Evolutionary conservation across 2,888 invertebrate genomes (phyloP).

Genomic region (Clepsis dumicolana): DNA sequence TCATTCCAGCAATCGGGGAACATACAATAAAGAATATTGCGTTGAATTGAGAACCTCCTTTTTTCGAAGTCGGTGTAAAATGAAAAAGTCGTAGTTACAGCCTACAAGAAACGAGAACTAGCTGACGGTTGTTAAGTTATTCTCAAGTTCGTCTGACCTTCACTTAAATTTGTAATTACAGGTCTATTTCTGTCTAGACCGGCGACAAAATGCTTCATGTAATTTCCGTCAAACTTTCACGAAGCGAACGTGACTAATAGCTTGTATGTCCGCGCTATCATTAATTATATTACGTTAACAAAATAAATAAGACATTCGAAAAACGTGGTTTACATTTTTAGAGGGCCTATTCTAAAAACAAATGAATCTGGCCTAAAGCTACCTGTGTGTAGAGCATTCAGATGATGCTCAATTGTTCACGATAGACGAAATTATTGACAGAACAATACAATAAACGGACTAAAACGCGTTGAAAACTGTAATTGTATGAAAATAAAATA

Average conservation of each 20-base stretch:
- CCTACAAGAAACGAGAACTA: too few species aligned
- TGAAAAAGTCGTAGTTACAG: too few species aligned
- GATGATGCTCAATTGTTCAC: not conserved
- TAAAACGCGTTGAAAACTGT: too few species aligned
- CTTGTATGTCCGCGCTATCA: not conserved
- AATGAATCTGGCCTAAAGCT: not conserved
- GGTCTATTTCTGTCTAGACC: slow-evolving; percentile 11
- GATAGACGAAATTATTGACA: not conserved
- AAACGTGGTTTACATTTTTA: not conserved
- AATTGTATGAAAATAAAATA: too few species aligned
- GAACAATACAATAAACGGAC: not conserved
- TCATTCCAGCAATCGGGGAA: too few species aligned
- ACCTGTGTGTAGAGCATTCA: not conserved
- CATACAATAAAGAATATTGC: too few species aligned
- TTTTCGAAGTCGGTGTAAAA: too few species aligned
- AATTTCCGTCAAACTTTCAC: slow-evolving; percentile 14
- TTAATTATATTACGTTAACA: not conserved
- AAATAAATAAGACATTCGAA: not conserved
- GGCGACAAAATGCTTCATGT: slow-evolving; percentile 1
- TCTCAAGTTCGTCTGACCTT: not conserved
- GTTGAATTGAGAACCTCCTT: too few species aligned
- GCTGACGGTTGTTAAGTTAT: too few species aligned
- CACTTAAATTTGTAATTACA: not conserved
- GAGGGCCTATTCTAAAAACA: not conserved
- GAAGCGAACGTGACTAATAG: slow-evolving; percentile 6